Evolutionary conservation across 2,888 invertebrate species (phyloP), one percentile per base, ranked within the genome.

Genomic region (Axea sp.): DNA sequence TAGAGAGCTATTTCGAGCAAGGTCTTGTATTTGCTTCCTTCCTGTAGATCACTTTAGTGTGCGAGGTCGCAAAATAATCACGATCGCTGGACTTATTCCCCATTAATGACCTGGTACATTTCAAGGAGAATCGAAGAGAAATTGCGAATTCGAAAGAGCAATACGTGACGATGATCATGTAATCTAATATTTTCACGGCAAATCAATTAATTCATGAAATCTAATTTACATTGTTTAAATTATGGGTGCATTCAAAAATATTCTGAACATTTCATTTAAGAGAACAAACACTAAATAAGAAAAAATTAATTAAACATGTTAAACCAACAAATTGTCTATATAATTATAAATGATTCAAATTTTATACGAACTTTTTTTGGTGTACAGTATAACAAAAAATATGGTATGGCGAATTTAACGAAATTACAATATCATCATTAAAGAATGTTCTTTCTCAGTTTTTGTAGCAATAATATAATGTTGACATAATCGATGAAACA

Each of bases 1-100:
- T 39, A 67, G 19, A 3, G 22, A 31, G 49, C 39, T 62, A 55
- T 62, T 55, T 69, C 60, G 30, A 62, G 26, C 69, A 69, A 69
- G 69, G 69, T 31, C 69, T 60, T 9, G 35, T 12, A 19, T 31
- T 43, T 19, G 43, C 55, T 60, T 69, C 53, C 60, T 69, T 62
- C 69, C 69, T 55, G 53, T 9, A 37, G 39, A 30, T 22, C 37
- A 1, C 39, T 69, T 45, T 43, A 41, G 8, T 9, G 6, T 5
- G 17, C 37, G 53, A 55, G 65, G 67, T 33, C 39, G 9, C 12
- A 6, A 22, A 51, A 51, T 41, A 43, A 41, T 43, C 26, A 14
- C 35, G 7, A 45, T 17, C 45, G 9, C 26, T 8, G 22, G 12
- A 14, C 30, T 57, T 22, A 24, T 11, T 39, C 19, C 33, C 64